phyloP scores from a whole-genome alignment of 2,888 invertebrate genomes.

The Danaus chrysippus region DNA sequence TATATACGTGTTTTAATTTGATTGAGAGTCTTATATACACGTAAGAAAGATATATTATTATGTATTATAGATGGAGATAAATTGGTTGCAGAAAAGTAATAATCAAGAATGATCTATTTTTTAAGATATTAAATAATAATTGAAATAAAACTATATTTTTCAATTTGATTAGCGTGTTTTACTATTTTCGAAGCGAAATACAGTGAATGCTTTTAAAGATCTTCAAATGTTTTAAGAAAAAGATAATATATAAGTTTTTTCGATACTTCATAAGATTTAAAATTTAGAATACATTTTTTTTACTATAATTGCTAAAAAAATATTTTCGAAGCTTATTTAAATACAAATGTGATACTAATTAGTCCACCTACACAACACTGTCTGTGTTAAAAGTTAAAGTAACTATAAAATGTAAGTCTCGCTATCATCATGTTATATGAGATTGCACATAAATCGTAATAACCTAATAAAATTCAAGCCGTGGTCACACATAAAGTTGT shows the following conservation, averaged over 20 bases:
- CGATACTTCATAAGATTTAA: no score
- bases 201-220: background rate
- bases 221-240: no score
- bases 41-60: no score
- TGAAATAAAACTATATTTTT: no score
- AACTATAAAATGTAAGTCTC: background rate
- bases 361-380: background rate
- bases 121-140: conserved; percentile 1
- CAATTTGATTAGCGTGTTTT: background rate
- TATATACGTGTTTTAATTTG: background rate
- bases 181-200: background rate
- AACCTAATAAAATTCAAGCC: background rate
- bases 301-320: no score
- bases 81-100: background rate
- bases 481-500: conserved; percentile 16
- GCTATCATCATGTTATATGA: background rate
- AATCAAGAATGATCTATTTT: conserved; percentile 13
- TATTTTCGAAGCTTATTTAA: no score
- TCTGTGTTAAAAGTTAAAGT: background rate
- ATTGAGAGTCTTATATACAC: background rate
- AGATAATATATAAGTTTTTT: no score
- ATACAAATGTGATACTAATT: no score
- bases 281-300: no score
- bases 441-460: background rate
- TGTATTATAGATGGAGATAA: no score